These are phyloP conservation scores for Caradrina clavipalpis DNA, from an alignment of 2,888 invertebrate genomes.

Conservation along the genomic window DNA sequence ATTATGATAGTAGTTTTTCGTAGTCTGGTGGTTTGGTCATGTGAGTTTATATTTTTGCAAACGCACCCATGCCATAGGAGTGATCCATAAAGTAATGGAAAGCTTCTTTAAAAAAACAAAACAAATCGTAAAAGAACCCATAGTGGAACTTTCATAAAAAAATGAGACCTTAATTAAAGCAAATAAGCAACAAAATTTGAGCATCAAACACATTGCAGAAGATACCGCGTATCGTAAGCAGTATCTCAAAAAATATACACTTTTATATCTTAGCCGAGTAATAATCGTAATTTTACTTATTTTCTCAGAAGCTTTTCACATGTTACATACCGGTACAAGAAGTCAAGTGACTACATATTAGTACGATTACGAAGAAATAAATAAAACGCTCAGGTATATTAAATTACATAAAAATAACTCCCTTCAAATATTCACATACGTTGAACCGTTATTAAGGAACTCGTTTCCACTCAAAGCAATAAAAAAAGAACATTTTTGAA, in stretches of 20 bases:
- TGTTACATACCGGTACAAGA: background rate
- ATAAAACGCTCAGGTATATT: background rate
- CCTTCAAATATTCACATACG: slow-evolving; percentile 3
- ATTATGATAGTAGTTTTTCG: too few species aligned
- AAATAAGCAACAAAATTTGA: background rate
- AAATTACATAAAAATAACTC: background rate
- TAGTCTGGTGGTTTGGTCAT: too few species aligned
- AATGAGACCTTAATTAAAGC: background rate
- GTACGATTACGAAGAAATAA: background rate
- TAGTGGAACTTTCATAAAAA: too few species aligned
- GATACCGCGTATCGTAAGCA: background rate
- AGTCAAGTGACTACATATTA: slow-evolving; percentile 8
- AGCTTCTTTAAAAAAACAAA: too few species aligned
- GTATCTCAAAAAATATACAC: slow-evolving; percentile 1
- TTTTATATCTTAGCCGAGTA: slow-evolving; percentile 1
- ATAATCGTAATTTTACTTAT: slow-evolving; percentile 17
- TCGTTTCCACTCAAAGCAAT: slow-evolving; percentile 4
- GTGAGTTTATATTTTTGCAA: too few species aligned
- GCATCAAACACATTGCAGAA: background rate
- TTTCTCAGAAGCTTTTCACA: slow-evolving; percentile 19
- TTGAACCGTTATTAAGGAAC: background rate
- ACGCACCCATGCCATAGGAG: too few species aligned
- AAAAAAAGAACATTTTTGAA: background rate
- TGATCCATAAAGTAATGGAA: too few species aligned
- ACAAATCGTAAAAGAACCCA: too few species aligned